A percentile compares a stretch with the other conserved stretches of the same genome.
Evolutionary conservation across 2,797 vertebrate genomes (phyloP).

Genomic region (Sarcophilus harrisii): DNA sequence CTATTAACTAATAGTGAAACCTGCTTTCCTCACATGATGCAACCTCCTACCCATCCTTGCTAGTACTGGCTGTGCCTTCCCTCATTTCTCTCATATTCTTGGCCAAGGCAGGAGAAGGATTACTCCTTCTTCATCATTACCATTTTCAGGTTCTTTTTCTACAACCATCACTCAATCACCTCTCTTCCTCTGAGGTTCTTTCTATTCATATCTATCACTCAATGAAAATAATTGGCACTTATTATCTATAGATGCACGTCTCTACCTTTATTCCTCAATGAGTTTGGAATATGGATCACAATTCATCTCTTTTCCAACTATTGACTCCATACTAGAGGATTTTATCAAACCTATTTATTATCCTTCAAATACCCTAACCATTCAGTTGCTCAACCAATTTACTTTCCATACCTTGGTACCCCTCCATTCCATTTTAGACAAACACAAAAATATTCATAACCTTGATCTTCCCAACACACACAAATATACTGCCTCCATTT

Average conservation of each 20-base stretch:
- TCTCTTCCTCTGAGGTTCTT: not conserved
- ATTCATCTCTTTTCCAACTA: not conserved
- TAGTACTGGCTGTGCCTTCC: not conserved
- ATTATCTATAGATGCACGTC: not conserved
- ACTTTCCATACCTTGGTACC: not conserved
- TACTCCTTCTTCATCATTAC: not conserved
- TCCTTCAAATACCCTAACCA: not conserved
- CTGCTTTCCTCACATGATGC: not conserved
- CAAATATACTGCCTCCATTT: not conserved
- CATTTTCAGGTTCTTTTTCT: not conserved
- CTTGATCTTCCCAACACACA: not conserved
- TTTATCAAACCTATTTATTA: not conserved
- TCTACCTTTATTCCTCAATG: not conserved
- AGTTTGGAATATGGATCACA: not conserved
- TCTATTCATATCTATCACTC: not conserved
- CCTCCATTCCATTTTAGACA: not conserved
- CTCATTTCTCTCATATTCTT: not conserved
- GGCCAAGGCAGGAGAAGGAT: not conserved
- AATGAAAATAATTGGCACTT: not conserved
- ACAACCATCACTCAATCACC: not conserved
- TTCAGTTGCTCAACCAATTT: not conserved
- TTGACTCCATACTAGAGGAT: not conserved
- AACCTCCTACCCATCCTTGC: not conserved
- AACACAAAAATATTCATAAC: not conserved
- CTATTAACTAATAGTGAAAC: not conserved